These are phyloP conservation scores for Corythaeola cristata DNA, from an alignment of 2,113 vertebrate genomes.

Conservation along the genomic window DNA sequence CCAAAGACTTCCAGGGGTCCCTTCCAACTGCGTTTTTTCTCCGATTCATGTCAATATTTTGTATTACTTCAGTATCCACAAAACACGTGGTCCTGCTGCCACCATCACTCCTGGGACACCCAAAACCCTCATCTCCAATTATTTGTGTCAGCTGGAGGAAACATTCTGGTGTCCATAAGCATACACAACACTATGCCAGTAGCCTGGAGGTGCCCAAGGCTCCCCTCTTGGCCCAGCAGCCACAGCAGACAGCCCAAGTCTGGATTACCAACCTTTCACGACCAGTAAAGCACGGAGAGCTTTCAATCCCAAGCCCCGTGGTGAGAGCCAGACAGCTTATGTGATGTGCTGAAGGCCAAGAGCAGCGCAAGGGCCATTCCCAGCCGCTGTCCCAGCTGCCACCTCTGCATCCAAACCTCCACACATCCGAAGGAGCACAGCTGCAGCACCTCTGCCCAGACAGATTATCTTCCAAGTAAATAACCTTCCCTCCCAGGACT, in stretches of 20 bases:
- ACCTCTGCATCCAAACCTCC: not conserved
- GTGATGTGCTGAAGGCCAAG: not conserved
- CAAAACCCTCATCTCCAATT: not conserved
- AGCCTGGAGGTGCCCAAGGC: not conserved
- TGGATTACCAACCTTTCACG: not conserved
- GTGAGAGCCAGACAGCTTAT: accelerated
- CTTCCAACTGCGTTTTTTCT: not conserved
- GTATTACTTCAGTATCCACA: not conserved
- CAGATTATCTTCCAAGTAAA: not conserved
- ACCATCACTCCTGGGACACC: not conserved
- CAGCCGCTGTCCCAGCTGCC: not conserved
- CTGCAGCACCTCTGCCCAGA: not conserved
- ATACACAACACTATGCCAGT: accelerated
- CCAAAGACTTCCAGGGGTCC: not conserved
- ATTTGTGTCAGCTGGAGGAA: not conserved
- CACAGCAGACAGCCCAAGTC: not conserved
- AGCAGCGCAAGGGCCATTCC: accelerated
- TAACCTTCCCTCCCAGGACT: not conserved
- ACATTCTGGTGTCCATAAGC: not conserved
- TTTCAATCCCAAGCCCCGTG: not conserved
- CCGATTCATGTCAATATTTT: not conserved
- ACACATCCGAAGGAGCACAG: accelerated
- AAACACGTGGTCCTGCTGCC: not conserved
- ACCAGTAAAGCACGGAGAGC: not conserved
- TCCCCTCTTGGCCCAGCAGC: not conserved